A percentile compares a stretch with the other conserved stretches of the same genome.
These are phyloP conservation scores for Caenorhabditis sinica DNA, from an alignment of 2,888 invertebrate genomes.

Conservation along the genomic window DNA sequence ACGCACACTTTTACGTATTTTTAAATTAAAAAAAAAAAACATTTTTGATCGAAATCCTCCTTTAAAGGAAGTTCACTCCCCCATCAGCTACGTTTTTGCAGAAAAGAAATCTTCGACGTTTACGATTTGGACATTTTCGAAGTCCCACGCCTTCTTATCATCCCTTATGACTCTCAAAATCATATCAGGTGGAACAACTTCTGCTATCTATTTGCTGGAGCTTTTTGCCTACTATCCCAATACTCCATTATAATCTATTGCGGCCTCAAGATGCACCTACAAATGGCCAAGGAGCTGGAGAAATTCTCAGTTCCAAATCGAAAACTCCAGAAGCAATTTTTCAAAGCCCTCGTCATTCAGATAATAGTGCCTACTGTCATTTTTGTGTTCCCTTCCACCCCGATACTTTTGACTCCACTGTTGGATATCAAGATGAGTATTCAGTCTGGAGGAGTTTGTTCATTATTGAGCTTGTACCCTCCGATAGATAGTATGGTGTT, in stretches of 20 bases:
- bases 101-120: slow-evolving; percentile 11
- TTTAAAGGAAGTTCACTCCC: no score
- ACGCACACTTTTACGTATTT: no score
- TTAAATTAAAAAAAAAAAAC: no score
- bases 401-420: background rate
- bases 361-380: slow-evolving; percentile 15
- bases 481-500: slow-evolving; percentile 16
- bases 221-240: background rate
- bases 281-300: slow-evolving; percentile 6
- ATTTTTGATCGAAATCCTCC: no score
- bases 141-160: slow-evolving; percentile 6
- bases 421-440: slow-evolving; percentile 7
- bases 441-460: slow-evolving; percentile 4
- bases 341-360: slow-evolving; percentile 28
- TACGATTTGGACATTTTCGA: slow-evolving; percentile 1
- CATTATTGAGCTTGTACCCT: slow-evolving; percentile 5
- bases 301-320: slow-evolving; percentile 22
- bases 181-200: background rate
- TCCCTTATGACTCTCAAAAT: background rate
- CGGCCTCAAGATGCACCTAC: slow-evolving; percentile 5
- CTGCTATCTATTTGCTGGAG: slow-evolving; percentile 1
- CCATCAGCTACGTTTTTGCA: no score
- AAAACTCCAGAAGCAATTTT: slow-evolving; percentile 29
- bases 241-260: slow-evolving; percentile 18
- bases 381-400: slow-evolving; percentile 9